A percentile compares a stretch with the other conserved stretches of the same genome.
phyloP scores from a whole-genome alignment of 53 echinoderm and acorn worm genomes.

The Patiria pectinifera region DNA sequence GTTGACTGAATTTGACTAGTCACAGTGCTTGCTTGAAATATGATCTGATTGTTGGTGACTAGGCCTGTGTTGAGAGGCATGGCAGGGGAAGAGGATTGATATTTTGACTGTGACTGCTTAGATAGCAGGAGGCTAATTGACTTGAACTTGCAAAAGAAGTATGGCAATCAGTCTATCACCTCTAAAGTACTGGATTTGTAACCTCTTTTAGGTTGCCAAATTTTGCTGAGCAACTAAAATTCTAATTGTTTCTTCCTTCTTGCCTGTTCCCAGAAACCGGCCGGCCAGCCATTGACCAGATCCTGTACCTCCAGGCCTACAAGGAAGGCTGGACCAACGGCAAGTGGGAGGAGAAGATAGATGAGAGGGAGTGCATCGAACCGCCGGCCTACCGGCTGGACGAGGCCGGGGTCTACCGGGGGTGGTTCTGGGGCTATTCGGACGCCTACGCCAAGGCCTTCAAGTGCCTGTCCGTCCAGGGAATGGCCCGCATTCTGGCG shows the following conservation, averaged over 20 bases:
- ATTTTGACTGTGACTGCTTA: too few relatives aligned
- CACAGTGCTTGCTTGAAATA: too few relatives aligned
- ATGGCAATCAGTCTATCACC: too few relatives aligned
- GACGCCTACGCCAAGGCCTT: slow-evolving; percentile 83
- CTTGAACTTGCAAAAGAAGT: too few relatives aligned
- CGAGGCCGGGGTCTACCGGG: slow-evolving; percentile 74
- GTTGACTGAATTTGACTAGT: too few relatives aligned
- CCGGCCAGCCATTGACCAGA: slow-evolving; percentile 81
- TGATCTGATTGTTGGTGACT: too few relatives aligned
- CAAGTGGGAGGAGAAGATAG: slow-evolving; percentile 94
- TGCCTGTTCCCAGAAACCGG: slow-evolving; percentile 69
- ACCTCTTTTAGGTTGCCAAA: too few relatives aligned
- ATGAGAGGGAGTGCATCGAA: slow-evolving; percentile 93
- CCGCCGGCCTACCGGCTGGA: slow-evolving; percentile 73
- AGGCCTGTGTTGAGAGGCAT: too few relatives aligned
- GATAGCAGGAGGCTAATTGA: too few relatives aligned
- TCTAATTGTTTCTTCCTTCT: neutral
- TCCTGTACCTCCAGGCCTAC: slow-evolving; percentile 86
- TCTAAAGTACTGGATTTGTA: too few relatives aligned
- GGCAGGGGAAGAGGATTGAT: too few relatives aligned
- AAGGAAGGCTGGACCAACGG: slow-evolving; percentile 96
- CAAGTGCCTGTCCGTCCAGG: slow-evolving; percentile 97
- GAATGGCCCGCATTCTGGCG: slow-evolving; percentile 76
- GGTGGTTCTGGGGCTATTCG: slow-evolving; percentile 97
- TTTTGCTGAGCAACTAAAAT: neutral